Evolutionary conservation across 1,140 invertebrate species (phyloP).

Genomic region (Wasmannia auropunctata): DNA sequence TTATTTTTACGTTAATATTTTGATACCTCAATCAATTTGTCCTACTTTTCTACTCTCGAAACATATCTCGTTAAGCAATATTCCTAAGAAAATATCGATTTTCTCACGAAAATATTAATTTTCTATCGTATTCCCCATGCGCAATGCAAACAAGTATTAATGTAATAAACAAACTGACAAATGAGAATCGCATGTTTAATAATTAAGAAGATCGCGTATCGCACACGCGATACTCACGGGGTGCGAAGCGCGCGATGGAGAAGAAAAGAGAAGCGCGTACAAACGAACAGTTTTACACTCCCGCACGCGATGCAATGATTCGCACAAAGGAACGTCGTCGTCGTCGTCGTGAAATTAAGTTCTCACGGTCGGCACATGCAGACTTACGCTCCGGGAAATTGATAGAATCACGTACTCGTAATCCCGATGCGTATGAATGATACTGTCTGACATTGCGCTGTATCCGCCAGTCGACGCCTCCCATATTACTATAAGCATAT

Average conservation of each 20-base stretch:
- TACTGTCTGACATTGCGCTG: conserved; percentile 37
- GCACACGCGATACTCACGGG: not conserved
- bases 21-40: not conserved
- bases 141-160: not conserved
- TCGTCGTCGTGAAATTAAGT: conserved; percentile 32
- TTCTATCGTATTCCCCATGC: not conserved
- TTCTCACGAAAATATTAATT: not conserved
- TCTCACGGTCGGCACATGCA: conserved; percentile 34
- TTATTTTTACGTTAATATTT: no score
- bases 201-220: conserved; percentile 5
- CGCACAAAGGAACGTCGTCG: conserved; percentile 35
- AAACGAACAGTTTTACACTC: conserved; percentile 9
- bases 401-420: conserved; percentile 55
- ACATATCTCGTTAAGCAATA: not conserved
- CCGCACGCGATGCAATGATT: conserved; percentile 15
- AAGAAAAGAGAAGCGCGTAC: no score
- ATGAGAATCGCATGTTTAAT: not conserved
- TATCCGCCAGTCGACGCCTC: not conserved
- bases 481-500: not conserved
- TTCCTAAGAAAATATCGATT: not conserved
- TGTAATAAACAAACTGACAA: not conserved
- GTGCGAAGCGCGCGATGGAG: not conserved
- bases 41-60: not conserved
- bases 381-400: conserved; percentile 50
- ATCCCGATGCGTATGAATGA: conserved; percentile 28